phyloP scores from a whole-genome alignment of 2,888 invertebrate genomes.

The Smittia aterrima region DNA sequence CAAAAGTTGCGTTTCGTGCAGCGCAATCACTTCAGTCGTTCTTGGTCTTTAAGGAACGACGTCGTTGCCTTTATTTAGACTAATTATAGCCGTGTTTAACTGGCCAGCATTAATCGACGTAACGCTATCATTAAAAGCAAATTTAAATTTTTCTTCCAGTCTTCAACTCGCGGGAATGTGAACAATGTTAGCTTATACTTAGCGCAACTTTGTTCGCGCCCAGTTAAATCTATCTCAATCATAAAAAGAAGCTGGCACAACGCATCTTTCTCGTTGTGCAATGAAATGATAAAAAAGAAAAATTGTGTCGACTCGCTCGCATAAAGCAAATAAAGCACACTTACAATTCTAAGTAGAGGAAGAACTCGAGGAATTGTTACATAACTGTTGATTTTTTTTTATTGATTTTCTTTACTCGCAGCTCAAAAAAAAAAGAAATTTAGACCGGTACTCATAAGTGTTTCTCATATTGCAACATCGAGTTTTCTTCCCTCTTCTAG shows the following conservation, averaged over 20 bases:
- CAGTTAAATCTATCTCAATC: not conserved
- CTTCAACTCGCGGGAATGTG: not conserved
- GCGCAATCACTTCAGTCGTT: not conserved
- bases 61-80: not conserved
- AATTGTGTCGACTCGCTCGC: conserved; percentile 13
- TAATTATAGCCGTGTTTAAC: not conserved
- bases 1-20: conserved; percentile 2
- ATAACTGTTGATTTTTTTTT: conserved; percentile 40
- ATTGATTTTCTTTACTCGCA: conserved; percentile 29
- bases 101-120: not conserved
- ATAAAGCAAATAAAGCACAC: conserved; percentile 38
- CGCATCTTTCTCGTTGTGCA: not conserved
- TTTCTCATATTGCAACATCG: conserved; percentile 15
- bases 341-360: conserved; percentile 3
- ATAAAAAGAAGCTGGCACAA: not conserved
- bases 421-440: not conserved
- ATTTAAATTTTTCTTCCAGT: conserved; percentile 1
- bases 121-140: conserved; percentile 23
- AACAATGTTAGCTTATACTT: not conserved
- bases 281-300: conserved; percentile 23
- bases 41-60: not conserved
- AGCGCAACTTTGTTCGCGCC: not conserved
- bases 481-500: conserved; percentile 6
- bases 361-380: conserved; percentile 21
- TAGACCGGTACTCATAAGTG: conserved; percentile 29